phyloP scores from a whole-genome alignment of 2,113 vertebrate species.

The Tonatia bakeri region DNA sequence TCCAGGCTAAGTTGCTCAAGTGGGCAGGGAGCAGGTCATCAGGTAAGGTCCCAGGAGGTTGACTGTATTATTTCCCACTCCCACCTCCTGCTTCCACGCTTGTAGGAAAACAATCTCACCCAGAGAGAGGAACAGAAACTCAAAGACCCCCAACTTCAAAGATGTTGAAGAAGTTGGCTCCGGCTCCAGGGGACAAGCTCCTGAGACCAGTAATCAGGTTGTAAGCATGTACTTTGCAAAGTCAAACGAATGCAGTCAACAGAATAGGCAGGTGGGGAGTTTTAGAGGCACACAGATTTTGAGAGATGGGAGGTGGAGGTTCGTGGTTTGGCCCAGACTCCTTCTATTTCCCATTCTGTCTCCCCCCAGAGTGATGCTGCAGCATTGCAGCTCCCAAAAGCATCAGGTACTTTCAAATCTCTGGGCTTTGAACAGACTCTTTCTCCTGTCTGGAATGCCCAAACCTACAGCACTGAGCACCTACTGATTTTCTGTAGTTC shows the following conservation, averaged over 20 bases:
- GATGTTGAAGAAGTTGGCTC: not conserved
- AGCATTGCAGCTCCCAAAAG: not conserved
- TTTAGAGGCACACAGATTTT: not conserved
- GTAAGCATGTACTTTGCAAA: not conserved
- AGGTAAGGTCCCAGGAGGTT: fast-evolving
- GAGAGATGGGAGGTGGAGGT: no score
- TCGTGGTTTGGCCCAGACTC: not conserved
- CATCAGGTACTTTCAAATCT: not conserved
- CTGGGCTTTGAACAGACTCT: not conserved
- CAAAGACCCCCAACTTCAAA: not conserved
- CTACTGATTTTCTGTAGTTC: not conserved
- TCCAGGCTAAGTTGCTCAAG: fast-evolving
- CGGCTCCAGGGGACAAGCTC: not conserved
- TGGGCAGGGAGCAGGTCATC: no score
- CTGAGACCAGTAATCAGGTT: not conserved
- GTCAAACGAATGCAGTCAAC: not conserved
- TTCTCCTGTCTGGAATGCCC: not conserved
- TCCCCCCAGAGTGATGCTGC: not conserved
- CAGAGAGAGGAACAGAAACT: not conserved
- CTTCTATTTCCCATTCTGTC: fast-evolving
- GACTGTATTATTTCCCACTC: not conserved
- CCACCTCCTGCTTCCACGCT: not conserved
- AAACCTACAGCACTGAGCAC: not conserved
- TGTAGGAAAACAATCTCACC: not conserved
- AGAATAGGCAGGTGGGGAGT: not conserved